Evolutionary conservation across 2,797 vertebrate genomes (phyloP), one percentile per base, ranked within the genome.

Genomic region (Emys orbicularis): DNA sequence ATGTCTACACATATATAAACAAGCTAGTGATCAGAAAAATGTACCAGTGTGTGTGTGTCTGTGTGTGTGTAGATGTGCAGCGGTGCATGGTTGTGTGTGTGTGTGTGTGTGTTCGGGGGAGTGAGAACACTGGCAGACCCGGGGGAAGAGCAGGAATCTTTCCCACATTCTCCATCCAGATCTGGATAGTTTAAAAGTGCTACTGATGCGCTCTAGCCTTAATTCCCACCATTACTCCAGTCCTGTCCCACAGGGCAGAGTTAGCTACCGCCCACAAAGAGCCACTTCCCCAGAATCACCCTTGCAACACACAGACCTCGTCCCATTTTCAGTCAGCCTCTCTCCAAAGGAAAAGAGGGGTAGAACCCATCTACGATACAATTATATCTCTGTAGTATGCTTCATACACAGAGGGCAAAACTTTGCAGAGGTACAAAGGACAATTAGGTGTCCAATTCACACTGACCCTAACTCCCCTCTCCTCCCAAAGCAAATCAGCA

Each of bases 1-100:
- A 72, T 88, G 95, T 96, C 96, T 96, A 79, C 96, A 87, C 92
- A 12, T 81, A 92, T 91, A 50, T 15, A 25, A 25, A 5, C 2
- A 85, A 61, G 54, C 47, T 19, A 79, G 84, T 92, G 61, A 15
- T 95, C 2, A 0, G 93, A n/a, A 72, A 88, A 86, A 93, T 95
- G 50, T 89, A 91, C 12, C 5, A 3, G 11, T 21, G 53, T 54
- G 92, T 89, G 88, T 56, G 54, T 3, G 10, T 21, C 53, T 54
- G 92, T 89, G 88, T 56, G 54, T 12, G 56, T 27, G 56, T 29
- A 49, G 49, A 49, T 12, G 49, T 49, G 49, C 49, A 49, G 49
- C 1, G 4, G 49, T 49, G 47, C 47, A 49, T 49, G 47, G 47
- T 44, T 44, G 6, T 44, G 44, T 44, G 44, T 44, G 44, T 81